Evolutionary conservation across 2,888 invertebrate species (phyloP), one percentile per base, ranked within the genome.

Genomic region (Listrodromus nycthemerus): DNA sequence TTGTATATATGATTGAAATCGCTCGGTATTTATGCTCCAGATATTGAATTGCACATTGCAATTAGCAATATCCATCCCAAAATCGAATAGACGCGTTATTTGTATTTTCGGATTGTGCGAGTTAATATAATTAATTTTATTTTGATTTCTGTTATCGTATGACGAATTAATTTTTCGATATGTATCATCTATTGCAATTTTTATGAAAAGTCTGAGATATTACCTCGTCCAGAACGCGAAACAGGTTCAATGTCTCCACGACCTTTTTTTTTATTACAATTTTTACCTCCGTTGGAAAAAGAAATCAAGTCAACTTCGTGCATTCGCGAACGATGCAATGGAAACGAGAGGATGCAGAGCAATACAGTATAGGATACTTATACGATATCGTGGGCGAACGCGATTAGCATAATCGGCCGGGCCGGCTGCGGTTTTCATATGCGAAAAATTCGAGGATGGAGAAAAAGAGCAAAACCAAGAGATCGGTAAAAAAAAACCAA

Each of bases 371-470:
- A 77, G 69, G 74, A 71, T 63, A 77, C 84, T 81, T 82, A 67
- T 82, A 73, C 76, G 77, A 50, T 55, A 81, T 82, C 77, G 85
- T 85, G 85, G 85, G 85, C 81, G 84, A 76, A 84, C 73, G 80
- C 82, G 55, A 85, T 86, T 86, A 84, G 82, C 85, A 85, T 86
- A 86, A 86, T 86, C 86, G 85, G 85, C 76, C 76, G 73, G 82
- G 76, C 76, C 83, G 75, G 80, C 80, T 82, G 82, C 77, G 77
- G 63, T 76, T 80, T 80, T 83, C 79, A 66, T 83, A 71, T 80
- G 70, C 70, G 58, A 69, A 75, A 80, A 83, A 79, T 67, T 76
- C 79, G 70, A 71, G 50, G 75, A 80, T 61, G 58, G 75, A 71
- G 78, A 69, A 63, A 79, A 63, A 63, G 50, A 71, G 67, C 58